Percentiles rank a stretch among this genome's conserved stretches.
Conservation (phyloP, 2,797 vertebrate genomes). For the Anableps anableps region DNA sequence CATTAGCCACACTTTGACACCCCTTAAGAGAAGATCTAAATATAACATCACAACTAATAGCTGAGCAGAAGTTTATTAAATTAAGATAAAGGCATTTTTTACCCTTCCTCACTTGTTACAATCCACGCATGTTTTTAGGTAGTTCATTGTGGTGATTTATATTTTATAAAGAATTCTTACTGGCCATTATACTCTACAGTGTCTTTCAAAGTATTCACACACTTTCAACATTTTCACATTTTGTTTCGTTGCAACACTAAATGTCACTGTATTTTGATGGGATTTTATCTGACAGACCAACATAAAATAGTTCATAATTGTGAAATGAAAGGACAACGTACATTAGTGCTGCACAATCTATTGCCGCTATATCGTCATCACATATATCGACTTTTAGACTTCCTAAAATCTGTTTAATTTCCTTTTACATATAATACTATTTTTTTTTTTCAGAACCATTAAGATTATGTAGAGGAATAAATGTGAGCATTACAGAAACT, state of each 20-base stretch:
- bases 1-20: neutral
- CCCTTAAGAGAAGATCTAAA: neutral
- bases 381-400: too few relatives aligned
- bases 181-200: neutral
- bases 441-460: too few relatives aligned
- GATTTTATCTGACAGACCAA: neutral
- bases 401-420: too few relatives aligned
- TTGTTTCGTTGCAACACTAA: neutral
- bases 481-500: too few relatives aligned
- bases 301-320: neutral
- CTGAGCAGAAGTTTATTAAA: neutral
- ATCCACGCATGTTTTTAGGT: neutral
- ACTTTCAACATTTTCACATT: neutral
- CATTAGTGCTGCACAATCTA: too few relatives aligned
- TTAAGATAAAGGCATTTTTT: neutral
- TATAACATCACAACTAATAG: neutral
- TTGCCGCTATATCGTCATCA: too few relatives aligned
- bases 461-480: too few relatives aligned
- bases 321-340: neutral
- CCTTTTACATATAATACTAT: too few relatives aligned
- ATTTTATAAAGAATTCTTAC: neutral
- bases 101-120: neutral
- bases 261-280: neutral
- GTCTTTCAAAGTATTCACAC: neutral
- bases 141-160: neutral